Evolutionary conservation across 2,113 vertebrate genomes (phyloP), one percentile per base, ranked within the genome.

Genomic region (Poeciliopsis retropinna): DNA sequence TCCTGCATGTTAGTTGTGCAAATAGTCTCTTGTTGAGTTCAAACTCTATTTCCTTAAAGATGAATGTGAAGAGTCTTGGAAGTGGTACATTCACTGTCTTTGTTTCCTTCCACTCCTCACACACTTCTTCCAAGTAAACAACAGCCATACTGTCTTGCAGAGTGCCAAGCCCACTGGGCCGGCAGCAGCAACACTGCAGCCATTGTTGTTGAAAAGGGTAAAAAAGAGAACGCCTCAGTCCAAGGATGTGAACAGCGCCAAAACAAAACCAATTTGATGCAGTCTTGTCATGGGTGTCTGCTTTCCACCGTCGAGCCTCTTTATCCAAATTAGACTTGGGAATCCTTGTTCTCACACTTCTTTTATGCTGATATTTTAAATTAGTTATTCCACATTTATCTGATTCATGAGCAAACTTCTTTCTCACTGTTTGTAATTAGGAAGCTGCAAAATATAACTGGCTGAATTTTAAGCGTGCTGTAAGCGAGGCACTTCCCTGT

Each of bases 171-270:
- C 82, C 78, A 67, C 76, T 65, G 79, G 77, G 76, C 65, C 30
- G 17, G 62, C 67, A 71, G 67, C 76, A 81, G 65, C 72, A 89
- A 90, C 87, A 92, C 85, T 87, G 69, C 78, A 65, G 69, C 78
- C 75, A 85, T 93, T 93, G 89, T 91, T 87, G 77, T 79, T 83
- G 22, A 64, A 57, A 66, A 80, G 84, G 71, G 78, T 83, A 67
- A 66, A 76, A 76, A 78, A 63, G 81, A 82, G 81, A 82, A 85
- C 78, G 73, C 67, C 83, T 78, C 76, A 69, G 70, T 81, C 41
- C 66, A 65, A 66, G 73, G 85, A 85, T 78, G 67, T 66, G 82
- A 82, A 47, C 63, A 65, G 76, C 41, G 41, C 73, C 78, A 70
- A 85, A 85, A 80, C 82, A 75, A 81, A 87, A 86, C 63, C 63